These are phyloP conservation scores for Schizopygopsis pylzovi DNA, from an alignment of 2,797 vertebrate genomes.

Conservation along the genomic window DNA sequence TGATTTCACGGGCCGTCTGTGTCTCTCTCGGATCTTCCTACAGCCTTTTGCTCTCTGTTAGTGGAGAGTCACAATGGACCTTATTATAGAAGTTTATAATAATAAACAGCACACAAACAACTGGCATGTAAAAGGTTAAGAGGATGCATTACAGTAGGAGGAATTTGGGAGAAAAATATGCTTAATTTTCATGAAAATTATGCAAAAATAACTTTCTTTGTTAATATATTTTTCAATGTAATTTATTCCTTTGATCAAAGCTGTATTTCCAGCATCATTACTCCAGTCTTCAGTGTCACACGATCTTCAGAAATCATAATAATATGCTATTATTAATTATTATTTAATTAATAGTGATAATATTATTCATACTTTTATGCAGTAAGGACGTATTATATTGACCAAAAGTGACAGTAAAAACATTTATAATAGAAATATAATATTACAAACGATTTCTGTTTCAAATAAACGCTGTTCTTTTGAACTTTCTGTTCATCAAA, in stretches of 20 bases:
- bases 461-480: background rate
- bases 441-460: background rate
- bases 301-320: background rate
- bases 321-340: background rate
- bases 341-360: background rate
- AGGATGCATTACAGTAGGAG: background rate
- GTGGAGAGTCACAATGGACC: background rate
- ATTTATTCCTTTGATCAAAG: background rate
- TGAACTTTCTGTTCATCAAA: background rate
- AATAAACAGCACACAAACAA: background rate
- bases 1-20: background rate
- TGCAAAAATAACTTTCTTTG: background rate
- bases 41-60: background rate
- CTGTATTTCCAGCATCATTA: background rate
- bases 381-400: background rate
- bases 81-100: background rate
- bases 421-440: background rate
- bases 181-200: no score
- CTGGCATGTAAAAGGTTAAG: background rate
- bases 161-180: background rate
- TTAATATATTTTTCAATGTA: background rate
- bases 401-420: background rate
- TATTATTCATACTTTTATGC: background rate
- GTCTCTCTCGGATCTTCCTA: slow-evolving; percentile 25
- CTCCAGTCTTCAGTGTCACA: background rate